Evolutionary conservation across 2,888 invertebrate species (phyloP), one percentile per base, ranked within the genome.

Genomic region (Polyommatus iphigenia): DNA sequence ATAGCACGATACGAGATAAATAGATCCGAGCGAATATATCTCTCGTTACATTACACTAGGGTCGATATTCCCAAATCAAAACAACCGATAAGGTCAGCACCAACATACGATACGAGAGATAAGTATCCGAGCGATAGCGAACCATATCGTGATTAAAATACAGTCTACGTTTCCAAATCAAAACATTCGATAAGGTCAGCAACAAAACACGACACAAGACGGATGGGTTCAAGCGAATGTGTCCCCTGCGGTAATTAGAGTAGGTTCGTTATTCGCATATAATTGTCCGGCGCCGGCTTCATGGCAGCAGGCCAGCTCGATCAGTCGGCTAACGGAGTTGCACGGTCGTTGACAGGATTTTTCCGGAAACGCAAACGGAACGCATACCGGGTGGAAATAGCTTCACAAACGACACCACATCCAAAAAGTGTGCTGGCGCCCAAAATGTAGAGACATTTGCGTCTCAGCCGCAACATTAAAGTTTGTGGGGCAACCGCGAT

Each of bases 221-320:
- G 50, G 46, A 50, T 20, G 20, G 3, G 75, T 20, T 24, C 75
- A 29, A 50, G 75, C 75, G 75, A 75, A 50, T 54, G 29, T 54
- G 41, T 75, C 67, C 29, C 67, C 15, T 67, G 67, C 67, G 67
- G 29, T 67, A 67, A 67, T 67, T 67, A 67, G 67, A 67, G 29
- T 67, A 67, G 67, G 32, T 67, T 67, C 67, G 67, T 29, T 67
- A 67, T 67, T 67, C 67, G 67, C 67, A 67, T 67, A 67, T 29
- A 67, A 32, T 67, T 67, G 32, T 67, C 67, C 29, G 87, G 88
- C 88, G 90, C 86, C 87, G 86, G 87, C 88, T 87, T 86, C 85
- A 88, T 91, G 92, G 92, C 93, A 91, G 87, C 86, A 90, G 91
- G 90, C 92, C 92, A 92, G 91, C 88, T 91, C 91, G 92, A 92